Base-by-base conservation (phyloP, 2,113 vertebrate species). In the Engraulis encrasicolus region DNA sequence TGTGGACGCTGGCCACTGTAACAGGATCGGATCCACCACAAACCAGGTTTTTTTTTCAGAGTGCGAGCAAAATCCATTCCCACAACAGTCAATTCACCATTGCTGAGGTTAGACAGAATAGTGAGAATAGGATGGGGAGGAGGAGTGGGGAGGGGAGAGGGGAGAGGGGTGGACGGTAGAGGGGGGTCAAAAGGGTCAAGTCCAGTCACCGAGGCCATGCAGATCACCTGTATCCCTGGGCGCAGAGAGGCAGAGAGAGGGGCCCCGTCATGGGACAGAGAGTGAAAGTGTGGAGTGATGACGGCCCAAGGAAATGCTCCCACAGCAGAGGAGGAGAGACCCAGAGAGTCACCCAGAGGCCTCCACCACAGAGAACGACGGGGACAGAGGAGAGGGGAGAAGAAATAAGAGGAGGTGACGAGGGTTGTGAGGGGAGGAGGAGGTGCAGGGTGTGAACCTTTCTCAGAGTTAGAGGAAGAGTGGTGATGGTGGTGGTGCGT, bases 191-290 rank as follows among this genome's bases (percentile, higher is more conserved):
- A 19, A 23, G 58, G 38, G 19, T 17, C 11, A 20, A 34, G 27
- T 74, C 66, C 27, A 48, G 14, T 20, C 48, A 78, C 48, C 40
- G 58, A 52, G 78, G 0, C 91, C 89, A 89, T 92, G 89, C 90
- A 82, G 93, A 88, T 96, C 96, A 96, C 96, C 96, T 97, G 94
- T 86, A 85, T 90, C 92, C 86, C 93, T 93, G 94, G 92, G 89
- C 91, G 95, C 19, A 34, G 66, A 34, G 66, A 74, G 66, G 66
- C n/a, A 87, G 83, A 85, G 88, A 88, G 89, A 91, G 87, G 88
- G 90, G 40, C 38, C 85, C 23, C 89, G 89, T 92, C 89, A 90
- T 86, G 38, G 87, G 17, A 78, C 90, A 82, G 81, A 7, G 83
- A 49, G 82, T 74, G 81, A 9, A 82, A 45, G 82, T 74, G 85